Conservation (phyloP, 2,113 vertebrate genomes). For the Scomber colias region DNA sequence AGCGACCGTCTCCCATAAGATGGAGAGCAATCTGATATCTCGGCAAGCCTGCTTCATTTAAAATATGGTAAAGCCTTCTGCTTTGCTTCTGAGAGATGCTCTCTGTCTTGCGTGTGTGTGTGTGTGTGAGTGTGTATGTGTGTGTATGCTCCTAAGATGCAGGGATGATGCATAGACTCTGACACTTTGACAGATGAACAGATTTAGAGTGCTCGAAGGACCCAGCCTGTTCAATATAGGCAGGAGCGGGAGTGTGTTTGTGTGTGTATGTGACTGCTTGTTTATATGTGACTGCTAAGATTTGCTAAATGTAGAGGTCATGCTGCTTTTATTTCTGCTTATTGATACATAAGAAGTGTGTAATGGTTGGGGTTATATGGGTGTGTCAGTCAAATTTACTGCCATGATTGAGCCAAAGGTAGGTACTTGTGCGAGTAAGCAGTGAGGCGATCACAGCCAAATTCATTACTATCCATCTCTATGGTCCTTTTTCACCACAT, state of each 20-base stretch:
- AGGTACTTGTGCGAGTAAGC: neutral
- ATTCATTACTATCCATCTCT: slow-evolving; percentile 13
- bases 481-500: neutral
- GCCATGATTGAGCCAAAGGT: slow-evolving; percentile 27
- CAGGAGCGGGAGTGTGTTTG: slow-evolving; percentile 66
- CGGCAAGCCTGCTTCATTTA: slow-evolving; percentile 76
- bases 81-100: slow-evolving; percentile 76
- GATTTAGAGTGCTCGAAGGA: slow-evolving; percentile 84
- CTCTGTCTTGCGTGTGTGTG: slow-evolving; percentile 45
- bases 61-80: slow-evolving; percentile 79
- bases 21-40: slow-evolving; percentile 79
- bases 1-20: slow-evolving; percentile 71
- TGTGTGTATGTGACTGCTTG: slow-evolving; percentile 48
- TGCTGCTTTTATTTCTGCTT: slow-evolving; percentile 62
- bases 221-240: slow-evolving; percentile 81
- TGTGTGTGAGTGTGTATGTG: slow-evolving; percentile 50
- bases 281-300: slow-evolving; percentile 59
- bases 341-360: slow-evolving; percentile 46
- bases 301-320: slow-evolving; percentile 66
- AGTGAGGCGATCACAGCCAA: neutral
- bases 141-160: slow-evolving; percentile 63
- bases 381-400: slow-evolving; percentile 35
- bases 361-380: slow-evolving; percentile 41
- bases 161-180: slow-evolving; percentile 82
- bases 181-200: slow-evolving; percentile 87